Evolutionary conservation across 2,797 vertebrate species (phyloP).

Genomic region (Chaetophractus vellerosus): DNA sequence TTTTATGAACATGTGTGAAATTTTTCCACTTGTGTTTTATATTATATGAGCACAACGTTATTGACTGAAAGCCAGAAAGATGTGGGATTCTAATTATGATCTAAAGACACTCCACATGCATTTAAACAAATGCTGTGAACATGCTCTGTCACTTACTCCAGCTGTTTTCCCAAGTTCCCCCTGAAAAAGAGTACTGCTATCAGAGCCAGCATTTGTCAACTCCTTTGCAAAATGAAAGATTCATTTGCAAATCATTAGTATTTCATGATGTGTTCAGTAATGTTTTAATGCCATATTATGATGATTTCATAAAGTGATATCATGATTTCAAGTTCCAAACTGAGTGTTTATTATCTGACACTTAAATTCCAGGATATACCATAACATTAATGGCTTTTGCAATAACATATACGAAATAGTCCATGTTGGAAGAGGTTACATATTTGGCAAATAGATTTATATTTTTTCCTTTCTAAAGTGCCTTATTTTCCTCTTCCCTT

Average conservation of each 20-base stretch:
- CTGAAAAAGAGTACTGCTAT: not conserved
- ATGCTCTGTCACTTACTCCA: not conserved
- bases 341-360: slow-evolving; percentile 69
- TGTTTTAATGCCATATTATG: slow-evolving; percentile 62
- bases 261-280: slow-evolving; percentile 70
- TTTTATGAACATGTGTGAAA: slow-evolving; percentile 76
- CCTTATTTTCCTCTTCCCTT: not conserved
- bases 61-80: slow-evolving; percentile 75
- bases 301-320: slow-evolving; percentile 72
- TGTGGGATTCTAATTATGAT: slow-evolving; percentile 49
- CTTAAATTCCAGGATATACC: slow-evolving; percentile 49
- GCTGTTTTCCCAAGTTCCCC: slow-evolving; percentile 14
- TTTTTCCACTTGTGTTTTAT: slow-evolving; percentile 83
- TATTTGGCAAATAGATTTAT: slow-evolving; percentile 12
- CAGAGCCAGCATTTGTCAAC: not conserved
- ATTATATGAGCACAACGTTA: slow-evolving; percentile 82
- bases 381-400: slow-evolving; percentile 60
- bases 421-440: not conserved
- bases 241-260: slow-evolving; percentile 61
- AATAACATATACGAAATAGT: slow-evolving; percentile 8
- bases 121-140: slow-evolving; percentile 5
- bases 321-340: slow-evolving; percentile 69
- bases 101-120: not conserved
- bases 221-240: slow-evolving; percentile 48
- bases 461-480: not conserved